Base-by-base conservation (phyloP, 2,797 vertebrate species). In the Tokudaia muenninki region DNA sequence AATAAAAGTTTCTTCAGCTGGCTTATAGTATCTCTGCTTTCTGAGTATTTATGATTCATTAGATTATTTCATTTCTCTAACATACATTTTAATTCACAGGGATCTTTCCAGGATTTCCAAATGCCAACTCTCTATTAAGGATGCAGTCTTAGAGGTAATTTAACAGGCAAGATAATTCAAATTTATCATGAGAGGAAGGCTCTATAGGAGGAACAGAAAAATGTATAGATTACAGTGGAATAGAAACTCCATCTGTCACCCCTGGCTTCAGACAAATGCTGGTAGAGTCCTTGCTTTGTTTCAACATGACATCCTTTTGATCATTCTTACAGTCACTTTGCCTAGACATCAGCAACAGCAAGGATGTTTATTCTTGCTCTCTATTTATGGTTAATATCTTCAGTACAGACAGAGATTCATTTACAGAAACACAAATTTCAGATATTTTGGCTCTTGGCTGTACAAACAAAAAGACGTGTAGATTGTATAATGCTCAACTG, bases 1-100 rank as follows among this genome's bases (percentile, higher is more conserved):
- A 97, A 95, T 95, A 94, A 89, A 96, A 94, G 78, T 95, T 94
- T 92, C 29, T 87, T 94, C 87, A 75, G 44, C 57, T 96, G 52
- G 5, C 50, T 89, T 92, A 11, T 50, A 55, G 1, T 79, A 67
- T 91, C 24, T 93, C n/a, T 89, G 37, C 44, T 93, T 91, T 95
- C 67, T 61, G 5, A 91, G 29, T 24, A 65, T 94, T 87, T 83
- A 78, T 81, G 86, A 96, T 34, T 89, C 17, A 88, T 91, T 91
- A 63, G 8, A 61, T 79, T 88, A 92, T 55, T 59, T 91, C 75
- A 94, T 82, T 96, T 92, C 91, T 29, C 5, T 84, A 87, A 81
- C n/a, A 78, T 82, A 19, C 50, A 77, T 90, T 97, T 96, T 90
- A 92, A 92, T 80, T 97, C 82, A 88, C 67, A 79, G 75, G 87